Evolutionary conservation across 1,140 invertebrate genomes (phyloP).

Genomic region (Tetranychus urticae): DNA sequence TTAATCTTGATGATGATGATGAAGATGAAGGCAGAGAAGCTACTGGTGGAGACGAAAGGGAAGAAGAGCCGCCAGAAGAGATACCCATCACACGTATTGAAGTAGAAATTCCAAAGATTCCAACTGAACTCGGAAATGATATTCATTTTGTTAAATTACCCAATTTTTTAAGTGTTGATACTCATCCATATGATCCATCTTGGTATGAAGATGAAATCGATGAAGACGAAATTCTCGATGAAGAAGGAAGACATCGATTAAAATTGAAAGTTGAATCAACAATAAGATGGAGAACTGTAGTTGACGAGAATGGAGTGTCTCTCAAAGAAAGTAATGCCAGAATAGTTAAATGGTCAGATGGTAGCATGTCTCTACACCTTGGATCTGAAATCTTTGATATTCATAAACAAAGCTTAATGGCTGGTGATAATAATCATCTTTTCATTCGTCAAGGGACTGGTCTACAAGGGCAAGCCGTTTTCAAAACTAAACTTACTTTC

Average conservation of each 20-base stretch:
- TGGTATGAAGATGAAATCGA: constrained; percentile 98
- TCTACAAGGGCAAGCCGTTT: constrained; percentile 86
- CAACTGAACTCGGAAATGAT: constrained; percentile 65
- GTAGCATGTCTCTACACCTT: constrained; percentile 81
- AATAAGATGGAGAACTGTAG: constrained; percentile 71
- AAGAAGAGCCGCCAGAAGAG: constrained; percentile 15
- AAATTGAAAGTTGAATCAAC: constrained; percentile 51
- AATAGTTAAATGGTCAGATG: constrained; percentile 90
- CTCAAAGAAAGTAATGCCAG: constrained; percentile 82
- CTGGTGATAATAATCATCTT: constrained; percentile 78
- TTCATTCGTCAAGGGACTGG: constrained; percentile 68
- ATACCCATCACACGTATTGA: constrained; percentile 79
- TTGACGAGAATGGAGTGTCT: constrained; percentile 50
- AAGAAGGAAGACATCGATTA: constrained; percentile 73
- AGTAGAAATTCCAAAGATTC: constrained; percentile 85
- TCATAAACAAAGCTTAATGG: constrained; percentile 62
- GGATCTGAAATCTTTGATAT: constrained; percentile 95
- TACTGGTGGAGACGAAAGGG: background rate
- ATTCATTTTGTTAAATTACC: constrained; percentile 84
- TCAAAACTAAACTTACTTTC: constrained; percentile 86
- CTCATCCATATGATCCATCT: constrained; percentile 69
- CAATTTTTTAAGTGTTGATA: constrained; percentile 47
- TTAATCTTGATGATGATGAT: background rate
- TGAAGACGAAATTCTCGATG: constrained; percentile 90
- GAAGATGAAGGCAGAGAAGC: background rate